Percentiles rank a stretch among this genome's conserved stretches.
Evolutionary conservation across 2,888 invertebrate genomes (phyloP).

Genomic region (Rhimphoctona megacephalus): DNA sequence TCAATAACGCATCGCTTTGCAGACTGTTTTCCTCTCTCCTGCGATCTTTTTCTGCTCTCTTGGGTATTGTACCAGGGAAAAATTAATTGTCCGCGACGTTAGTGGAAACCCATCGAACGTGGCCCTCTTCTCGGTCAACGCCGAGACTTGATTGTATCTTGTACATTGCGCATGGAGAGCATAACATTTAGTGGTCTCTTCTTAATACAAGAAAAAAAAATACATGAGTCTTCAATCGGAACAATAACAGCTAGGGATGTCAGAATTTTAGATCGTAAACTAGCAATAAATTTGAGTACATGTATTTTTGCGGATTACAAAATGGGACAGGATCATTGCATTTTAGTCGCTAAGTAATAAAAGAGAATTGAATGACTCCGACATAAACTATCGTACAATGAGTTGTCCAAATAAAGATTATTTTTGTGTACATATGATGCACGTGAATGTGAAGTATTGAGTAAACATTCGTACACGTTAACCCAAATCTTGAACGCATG

Average conservation of each 20-base stretch:
- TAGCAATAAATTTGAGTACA: slow-evolving; percentile 37
- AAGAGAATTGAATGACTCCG: not conserved
- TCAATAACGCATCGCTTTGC: slow-evolving; percentile 24
- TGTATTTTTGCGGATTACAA: slow-evolving; percentile 9
- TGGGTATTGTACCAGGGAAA: slow-evolving; percentile 14
- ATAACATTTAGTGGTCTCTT: slow-evolving; percentile 30
- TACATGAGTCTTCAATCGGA: slow-evolving; percentile 24
- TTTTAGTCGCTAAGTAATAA: not conserved
- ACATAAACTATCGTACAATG: not conserved
- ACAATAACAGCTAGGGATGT: slow-evolving; percentile 38
- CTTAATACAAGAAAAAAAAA: slow-evolving; percentile 6
- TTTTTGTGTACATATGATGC: not conserved
- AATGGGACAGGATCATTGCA: not conserved
- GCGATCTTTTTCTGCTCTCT: slow-evolving; percentile 21
- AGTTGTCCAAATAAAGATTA: not conserved
- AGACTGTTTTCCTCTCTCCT: slow-evolving; percentile 23
- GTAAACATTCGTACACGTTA: slow-evolving; percentile 8
- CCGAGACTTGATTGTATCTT: slow-evolving; percentile 58
- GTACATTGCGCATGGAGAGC: slow-evolving; percentile 41
- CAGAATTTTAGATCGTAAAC: slow-evolving; percentile 34
- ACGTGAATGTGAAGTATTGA: not conserved
- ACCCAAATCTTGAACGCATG: slow-evolving; percentile 23
- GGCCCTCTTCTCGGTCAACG: slow-evolving; percentile 50
- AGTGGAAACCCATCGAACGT: slow-evolving; percentile 39
- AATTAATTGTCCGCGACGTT: slow-evolving; percentile 68